Evolutionary conservation across 2,797 vertebrate species (phyloP), one percentile per base, ranked within the genome.

Genomic region (Macroramphosus scolopax): DNA sequence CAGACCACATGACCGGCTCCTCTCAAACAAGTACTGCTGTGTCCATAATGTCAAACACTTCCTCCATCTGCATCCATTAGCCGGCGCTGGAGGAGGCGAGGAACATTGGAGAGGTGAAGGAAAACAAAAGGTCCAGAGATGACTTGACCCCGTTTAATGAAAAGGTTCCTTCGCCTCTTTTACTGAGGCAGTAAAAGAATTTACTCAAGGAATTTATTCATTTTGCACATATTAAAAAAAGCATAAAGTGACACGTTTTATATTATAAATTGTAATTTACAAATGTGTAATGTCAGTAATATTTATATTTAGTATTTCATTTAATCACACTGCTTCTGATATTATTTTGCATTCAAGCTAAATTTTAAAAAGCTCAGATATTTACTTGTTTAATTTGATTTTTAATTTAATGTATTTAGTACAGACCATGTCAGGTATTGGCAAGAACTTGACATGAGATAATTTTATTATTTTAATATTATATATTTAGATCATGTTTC

Each of bases 41-140:
- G 78, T 83, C 81, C 61, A 42, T 77, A 79, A 85, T 87, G 83
- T 86, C 85, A 81, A 84, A 83, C 80, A 83, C 82, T 87, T 89
- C 84, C 86, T 88, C 75, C 77, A 60, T 74, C 74, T 68, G 78
- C 77, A 72, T 77, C 77, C 69, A 82, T 88, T 84, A 81, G 82
- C 54, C 43, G 1, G 53, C 57, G 60, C 70, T 67, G 12, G 68
- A 75, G 77, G 71, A 64, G 75, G 63, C 16, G 44, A 74, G 67
- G 51, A 75, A 63, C 69, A 58, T 83, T 81, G 69, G 51, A 78
- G 69, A 76, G 55, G 43, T 8, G 45, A 72, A 77, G 68, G 63
- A 77, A 84, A 83, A 87, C 67, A 81, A 78, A 82, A 51, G 60
- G 31, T 33, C 31, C 47, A 62, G 76, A 68, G 72, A 76, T 78